Evolutionary conservation across 2,888 invertebrate species (phyloP), one percentile per base, ranked within the genome.

Genomic region (Nasonovia ribisnigri): DNA sequence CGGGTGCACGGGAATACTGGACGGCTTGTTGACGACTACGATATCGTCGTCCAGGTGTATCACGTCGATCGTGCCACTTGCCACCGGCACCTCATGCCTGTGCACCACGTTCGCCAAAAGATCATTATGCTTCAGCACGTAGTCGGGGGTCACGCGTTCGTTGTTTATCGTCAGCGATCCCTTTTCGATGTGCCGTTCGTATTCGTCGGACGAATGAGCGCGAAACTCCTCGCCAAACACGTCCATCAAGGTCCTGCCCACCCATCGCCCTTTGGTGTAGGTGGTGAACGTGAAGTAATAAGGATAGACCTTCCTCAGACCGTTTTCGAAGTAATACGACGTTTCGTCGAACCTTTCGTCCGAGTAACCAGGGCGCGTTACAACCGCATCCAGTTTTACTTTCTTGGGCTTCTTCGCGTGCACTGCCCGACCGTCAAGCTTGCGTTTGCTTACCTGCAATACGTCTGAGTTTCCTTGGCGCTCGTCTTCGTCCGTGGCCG

Each of bases 71-170:
- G 98, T 98, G 97, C 98, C 98, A 96, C 98, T 98, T 96, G 98
- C 98, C 96, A 99, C 99, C 96, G 99, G 99, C 96, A 99, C 98
- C 97, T 99, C 99, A 97, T 99, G 99, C 97, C 99, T 98, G 98
- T 99, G 99, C 94, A 99, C 98, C 95, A 98, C 97, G 96, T 99
- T 99, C 94, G 98, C 98, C 86, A 99, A 97, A 84, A 98, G 97
- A 96, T 99, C 99, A 96, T 98, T 98, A 96, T 99, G 98, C 95
- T 98, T 98, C 94, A 99, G 97, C 95, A 97, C 97, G 96, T 99
- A 99, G 96, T 99, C 98, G 90, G 98, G 97, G 95, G 98, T 97
- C 95, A 99, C 98, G 96, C 97, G 97, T 95, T 98, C 98, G 95
- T 98, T 98, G 96, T 99, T 99, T 95, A 99, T 98, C 26, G 98